These are phyloP conservation scores for Fukomys damarensis DNA, from an alignment of 2,113 vertebrate genomes.

Conservation along the genomic window DNA sequence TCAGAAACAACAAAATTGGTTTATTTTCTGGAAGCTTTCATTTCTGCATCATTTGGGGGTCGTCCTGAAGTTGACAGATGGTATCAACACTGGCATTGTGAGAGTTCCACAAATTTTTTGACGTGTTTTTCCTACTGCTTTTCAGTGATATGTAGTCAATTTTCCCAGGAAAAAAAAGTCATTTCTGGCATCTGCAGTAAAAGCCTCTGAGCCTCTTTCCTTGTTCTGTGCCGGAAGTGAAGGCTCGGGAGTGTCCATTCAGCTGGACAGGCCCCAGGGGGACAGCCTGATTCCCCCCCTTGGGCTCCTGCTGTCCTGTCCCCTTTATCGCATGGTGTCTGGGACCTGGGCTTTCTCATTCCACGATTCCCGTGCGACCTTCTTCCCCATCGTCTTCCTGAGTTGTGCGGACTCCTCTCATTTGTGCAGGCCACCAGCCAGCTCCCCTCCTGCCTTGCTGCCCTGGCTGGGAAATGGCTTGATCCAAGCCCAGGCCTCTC, in stretches of 20 bases:
- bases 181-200: constrained; percentile 47
- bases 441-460: neutral
- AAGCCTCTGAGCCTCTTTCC: constrained; percentile 38
- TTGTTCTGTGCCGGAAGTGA: constrained; percentile 35
- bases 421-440: neutral
- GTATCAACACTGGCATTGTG: neutral
- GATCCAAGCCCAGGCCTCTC: neutral
- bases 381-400: neutral
- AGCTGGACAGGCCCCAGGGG: neutral
- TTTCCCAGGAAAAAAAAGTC: constrained; percentile 42
- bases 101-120: constrained; percentile 3
- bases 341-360: neutral
- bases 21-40: constrained; percentile 43
- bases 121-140: constrained; percentile 41
- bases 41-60: constrained; percentile 43
- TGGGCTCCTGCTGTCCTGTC: neutral
- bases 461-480: neutral
- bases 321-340: neutral
- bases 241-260: constrained; percentile 33
- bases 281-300: neutral
- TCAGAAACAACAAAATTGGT: constrained; percentile 24
- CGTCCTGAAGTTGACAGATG: constrained; percentile 32
- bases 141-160: constrained; percentile 38
- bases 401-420: neutral
- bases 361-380: neutral